A percentile compares a stretch with the other conserved stretches of the same genome.
Conservation (phyloP, 2,113 vertebrate genomes). For the Cephalophus harveyi region DNA sequence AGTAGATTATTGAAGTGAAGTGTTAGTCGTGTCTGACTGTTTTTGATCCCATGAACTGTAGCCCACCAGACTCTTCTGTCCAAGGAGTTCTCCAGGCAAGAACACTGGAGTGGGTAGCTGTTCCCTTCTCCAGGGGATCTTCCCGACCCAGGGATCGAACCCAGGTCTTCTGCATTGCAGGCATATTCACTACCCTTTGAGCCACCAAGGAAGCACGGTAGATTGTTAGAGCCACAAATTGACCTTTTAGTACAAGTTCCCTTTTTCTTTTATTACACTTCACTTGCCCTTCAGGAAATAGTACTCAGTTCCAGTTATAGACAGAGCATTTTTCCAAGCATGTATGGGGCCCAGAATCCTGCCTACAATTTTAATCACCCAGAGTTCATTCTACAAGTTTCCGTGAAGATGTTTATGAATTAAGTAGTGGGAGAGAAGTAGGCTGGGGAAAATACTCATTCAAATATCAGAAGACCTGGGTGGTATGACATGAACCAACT, state of each 20-base stretch:
- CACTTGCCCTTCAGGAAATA: not conserved
- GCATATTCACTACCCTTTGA: not conserved
- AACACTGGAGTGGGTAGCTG: not conserved
- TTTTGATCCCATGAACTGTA: not conserved
- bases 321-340: not conserved
- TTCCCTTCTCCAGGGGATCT: not conserved
- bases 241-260: not conserved
- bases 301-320: not conserved
- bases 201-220: not conserved
- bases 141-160: accelerated
- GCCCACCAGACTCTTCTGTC: not conserved
- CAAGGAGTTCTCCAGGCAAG: not conserved
- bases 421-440: not conserved
- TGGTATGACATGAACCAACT: not conserved
- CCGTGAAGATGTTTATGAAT: not conserved
- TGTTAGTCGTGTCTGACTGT: not conserved
- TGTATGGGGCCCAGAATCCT: not conserved
- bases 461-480: not conserved
- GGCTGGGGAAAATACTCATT: not conserved
- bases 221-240: not conserved
- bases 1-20: not conserved
- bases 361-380: not conserved
- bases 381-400: not conserved
- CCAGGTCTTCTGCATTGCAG: not conserved
- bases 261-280: not conserved